These are phyloP conservation scores for Scaptomyza caliginosa DNA, from an alignment of 2,888 invertebrate species.

Conservation along the genomic window DNA sequence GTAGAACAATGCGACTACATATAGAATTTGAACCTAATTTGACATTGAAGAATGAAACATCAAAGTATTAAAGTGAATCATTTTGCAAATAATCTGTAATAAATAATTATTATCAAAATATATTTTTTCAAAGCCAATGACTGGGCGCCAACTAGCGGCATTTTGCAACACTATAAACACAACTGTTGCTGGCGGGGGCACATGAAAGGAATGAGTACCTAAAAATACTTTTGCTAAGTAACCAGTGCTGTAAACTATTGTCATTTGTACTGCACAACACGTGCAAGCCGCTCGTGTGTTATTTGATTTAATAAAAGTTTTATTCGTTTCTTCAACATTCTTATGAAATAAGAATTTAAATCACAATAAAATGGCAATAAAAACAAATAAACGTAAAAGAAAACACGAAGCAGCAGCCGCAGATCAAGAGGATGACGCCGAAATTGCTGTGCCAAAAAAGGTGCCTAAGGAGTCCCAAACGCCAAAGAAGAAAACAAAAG, in stretches of 20 bases:
- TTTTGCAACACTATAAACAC: slow-evolving; percentile 10
- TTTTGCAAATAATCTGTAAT: background rate
- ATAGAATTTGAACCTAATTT: slow-evolving; percentile 2
- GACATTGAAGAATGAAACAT: background rate
- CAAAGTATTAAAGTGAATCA: background rate
- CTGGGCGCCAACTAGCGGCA: slow-evolving; percentile 1
- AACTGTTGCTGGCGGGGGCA: slow-evolving; percentile 4
- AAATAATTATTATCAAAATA: background rate
- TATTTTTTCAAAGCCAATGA: slow-evolving; percentile 3
- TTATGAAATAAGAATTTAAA: slow-evolving; percentile 5
- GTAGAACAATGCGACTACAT: background rate
- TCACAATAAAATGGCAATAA: slow-evolving; percentile 70
- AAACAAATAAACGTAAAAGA: slow-evolving; percentile 77
- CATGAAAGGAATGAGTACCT: background rate
- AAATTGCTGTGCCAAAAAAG: slow-evolving; percentile 72
- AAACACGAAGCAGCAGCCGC: slow-evolving; percentile 54
- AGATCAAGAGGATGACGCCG: slow-evolving; percentile 53
- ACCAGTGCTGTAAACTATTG: background rate
- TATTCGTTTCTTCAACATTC: slow-evolving; percentile 4
- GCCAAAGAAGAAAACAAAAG: slow-evolving; percentile 49
- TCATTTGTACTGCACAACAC: slow-evolving; percentile 35
- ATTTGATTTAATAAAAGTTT: slow-evolving; percentile 6
- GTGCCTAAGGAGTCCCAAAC: slow-evolving; percentile 60
- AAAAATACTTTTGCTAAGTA: slow-evolving; percentile 33
- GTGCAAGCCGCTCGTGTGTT: slow-evolving; percentile 39